phyloP scores from a whole-genome alignment of 2,113 vertebrate species.

The Dermatemys mawii region DNA sequence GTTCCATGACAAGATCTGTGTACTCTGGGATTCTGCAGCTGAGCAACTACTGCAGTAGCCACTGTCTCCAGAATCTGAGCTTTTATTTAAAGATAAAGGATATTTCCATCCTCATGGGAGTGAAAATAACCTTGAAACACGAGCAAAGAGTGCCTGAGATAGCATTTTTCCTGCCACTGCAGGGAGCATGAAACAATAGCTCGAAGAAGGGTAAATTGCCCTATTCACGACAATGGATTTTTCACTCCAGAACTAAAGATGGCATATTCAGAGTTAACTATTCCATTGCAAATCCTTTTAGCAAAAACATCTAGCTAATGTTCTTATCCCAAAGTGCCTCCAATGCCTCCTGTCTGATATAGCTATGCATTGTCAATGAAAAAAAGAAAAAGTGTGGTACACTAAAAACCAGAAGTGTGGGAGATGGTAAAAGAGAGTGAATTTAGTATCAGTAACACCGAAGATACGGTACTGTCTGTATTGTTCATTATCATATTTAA shows the following conservation, averaged over 20 bases:
- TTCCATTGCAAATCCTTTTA: not conserved
- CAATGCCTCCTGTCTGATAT: not conserved
- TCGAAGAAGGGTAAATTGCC: not conserved
- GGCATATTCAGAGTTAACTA: not conserved
- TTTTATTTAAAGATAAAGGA: not conserved
- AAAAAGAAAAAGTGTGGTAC: not conserved
- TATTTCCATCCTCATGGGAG: not conserved
- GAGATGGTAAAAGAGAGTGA: not conserved
- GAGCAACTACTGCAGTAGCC: not conserved
- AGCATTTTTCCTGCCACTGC: not conserved
- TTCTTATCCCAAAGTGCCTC: not conserved
- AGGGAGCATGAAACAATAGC: too few species aligned
- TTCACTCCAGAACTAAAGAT: not conserved
- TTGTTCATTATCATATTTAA: not conserved
- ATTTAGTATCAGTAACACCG: not conserved
- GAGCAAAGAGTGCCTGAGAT: not conserved
- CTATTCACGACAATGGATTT: not conserved
- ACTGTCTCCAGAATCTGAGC: not conserved
- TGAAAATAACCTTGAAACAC: not conserved
- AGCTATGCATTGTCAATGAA: not conserved
- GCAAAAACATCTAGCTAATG: not conserved
- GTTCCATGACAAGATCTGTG: not conserved
- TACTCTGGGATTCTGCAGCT: not conserved
- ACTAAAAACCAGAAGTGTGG: not conserved
- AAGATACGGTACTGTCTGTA: not conserved